A percentile compares a stretch with the other conserved stretches of the same genome.
Evolutionary conservation across 2,113 vertebrate species (phyloP).

Genomic region (Hassar affinis): DNA sequence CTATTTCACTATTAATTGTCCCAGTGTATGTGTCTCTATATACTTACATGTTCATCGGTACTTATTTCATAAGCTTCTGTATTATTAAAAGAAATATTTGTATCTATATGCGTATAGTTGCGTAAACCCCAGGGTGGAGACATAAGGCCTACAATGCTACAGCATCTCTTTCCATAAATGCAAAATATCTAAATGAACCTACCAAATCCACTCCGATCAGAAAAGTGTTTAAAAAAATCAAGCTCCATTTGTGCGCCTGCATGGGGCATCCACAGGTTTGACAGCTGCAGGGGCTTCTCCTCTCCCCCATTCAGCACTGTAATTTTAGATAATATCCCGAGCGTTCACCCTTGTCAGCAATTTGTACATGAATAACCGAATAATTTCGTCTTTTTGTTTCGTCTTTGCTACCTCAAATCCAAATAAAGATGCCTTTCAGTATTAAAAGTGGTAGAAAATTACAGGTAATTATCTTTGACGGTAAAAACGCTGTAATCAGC

Average conservation of each 20-base stretch:
- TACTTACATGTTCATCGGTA: neutral
- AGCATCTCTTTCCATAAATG: slow-evolving; percentile 29
- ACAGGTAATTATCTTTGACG: slow-evolving; percentile 99
- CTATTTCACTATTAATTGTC: slow-evolving; percentile 2
- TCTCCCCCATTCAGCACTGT: slow-evolving; percentile 85
- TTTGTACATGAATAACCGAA: slow-evolving; percentile 99
- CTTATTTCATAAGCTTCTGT: neutral
- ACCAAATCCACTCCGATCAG: slow-evolving; percentile 35
- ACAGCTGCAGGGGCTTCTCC: slow-evolving; percentile 93
- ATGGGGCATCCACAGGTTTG: slow-evolving; percentile 80
- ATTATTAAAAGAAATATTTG: neutral
- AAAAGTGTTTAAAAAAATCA: slow-evolving; percentile 53
- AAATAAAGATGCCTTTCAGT: slow-evolving; percentile 99
- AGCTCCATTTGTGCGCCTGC: slow-evolving; percentile 62
- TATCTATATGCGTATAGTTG: neutral
- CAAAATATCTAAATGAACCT: slow-evolving; percentile 43
- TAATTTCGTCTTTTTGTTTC: slow-evolving; percentile 99
- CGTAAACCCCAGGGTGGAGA: neutral
- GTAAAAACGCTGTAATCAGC: slow-evolving; percentile 99
- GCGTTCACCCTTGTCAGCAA: slow-evolving; percentile 94
- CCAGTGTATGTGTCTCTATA: slow-evolving; percentile 38
- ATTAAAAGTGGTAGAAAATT: slow-evolving; percentile 99
- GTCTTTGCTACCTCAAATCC: slow-evolving; percentile 99
- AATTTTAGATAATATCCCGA: slow-evolving; percentile 99
- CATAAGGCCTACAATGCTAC: neutral